Percentiles rank a stretch among this genome's conserved stretches.
phyloP scores from a whole-genome alignment of 2,797 vertebrate genomes.

The Sebastes ruberrimus region DNA sequence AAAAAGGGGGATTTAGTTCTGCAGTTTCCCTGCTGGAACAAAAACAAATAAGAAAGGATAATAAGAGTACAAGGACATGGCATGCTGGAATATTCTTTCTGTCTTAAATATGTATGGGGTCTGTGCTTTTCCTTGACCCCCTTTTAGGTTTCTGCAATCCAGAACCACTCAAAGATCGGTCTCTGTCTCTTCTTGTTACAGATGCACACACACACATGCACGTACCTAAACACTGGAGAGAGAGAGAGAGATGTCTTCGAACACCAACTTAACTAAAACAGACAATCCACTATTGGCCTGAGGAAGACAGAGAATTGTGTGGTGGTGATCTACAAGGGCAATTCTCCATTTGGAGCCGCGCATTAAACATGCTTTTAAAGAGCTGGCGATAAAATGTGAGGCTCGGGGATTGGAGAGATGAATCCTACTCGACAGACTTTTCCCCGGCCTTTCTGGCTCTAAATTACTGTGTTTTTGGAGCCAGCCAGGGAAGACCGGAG shows the following conservation, averaged over 20 bases:
- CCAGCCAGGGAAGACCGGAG: not conserved
- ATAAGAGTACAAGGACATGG: not conserved
- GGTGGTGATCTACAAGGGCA: slow-evolving; percentile 64
- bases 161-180: slow-evolving; percentile 22
- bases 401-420: slow-evolving; percentile 55
- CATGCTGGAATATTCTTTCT: not conserved
- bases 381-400: slow-evolving; percentile 59
- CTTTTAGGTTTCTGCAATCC: not conserved
- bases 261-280: slow-evolving; percentile 39
- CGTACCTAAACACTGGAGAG: not conserved
- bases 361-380: slow-evolving; percentile 70
- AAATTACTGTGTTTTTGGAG: slow-evolving; percentile 50
- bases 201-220: not conserved
- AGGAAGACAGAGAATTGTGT: slow-evolving; percentile 50
- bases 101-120: slow-evolving; percentile 18
- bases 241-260: not conserved
- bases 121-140: slow-evolving; percentile 18
- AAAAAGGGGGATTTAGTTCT: not conserved
- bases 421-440: slow-evolving; percentile 63
- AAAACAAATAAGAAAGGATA: not conserved
- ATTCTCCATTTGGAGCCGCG: slow-evolving; percentile 58
- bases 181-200: not conserved
- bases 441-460: slow-evolving; percentile 23
- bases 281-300: slow-evolving; percentile 36
- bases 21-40: not conserved